Percentiles rank a stretch among this genome's conserved stretches.
These are phyloP conservation scores for Ectropis grisescens DNA, from an alignment of 1,140 invertebrate genomes.

Conservation along the genomic window DNA sequence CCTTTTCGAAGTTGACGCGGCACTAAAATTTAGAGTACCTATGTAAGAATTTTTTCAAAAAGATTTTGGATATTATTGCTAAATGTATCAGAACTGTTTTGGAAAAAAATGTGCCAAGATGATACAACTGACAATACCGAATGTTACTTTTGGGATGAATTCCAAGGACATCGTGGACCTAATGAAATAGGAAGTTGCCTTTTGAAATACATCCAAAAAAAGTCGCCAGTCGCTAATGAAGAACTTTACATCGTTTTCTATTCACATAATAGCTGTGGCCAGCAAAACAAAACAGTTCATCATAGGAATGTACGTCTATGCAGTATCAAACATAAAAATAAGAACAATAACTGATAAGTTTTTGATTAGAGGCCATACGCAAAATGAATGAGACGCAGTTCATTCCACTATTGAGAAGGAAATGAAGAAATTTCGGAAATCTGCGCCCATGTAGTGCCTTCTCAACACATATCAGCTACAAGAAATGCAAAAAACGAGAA, in stretches of 20 bases:
- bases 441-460: slow-evolving; percentile 30
- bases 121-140: slow-evolving; percentile 12
- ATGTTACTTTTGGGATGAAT: slow-evolving; percentile 32
- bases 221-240: slow-evolving; percentile 2
- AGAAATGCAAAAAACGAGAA: slow-evolving; percentile 3
- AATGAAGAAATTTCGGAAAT: slow-evolving; percentile 24
- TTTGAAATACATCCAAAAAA: slow-evolving; percentile 17
- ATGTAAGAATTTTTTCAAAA: slow-evolving; percentile 25
- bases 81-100: slow-evolving; percentile 17
- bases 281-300: slow-evolving; percentile 36
- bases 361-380: slow-evolving; percentile 42
- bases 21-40: slow-evolving; percentile 16
- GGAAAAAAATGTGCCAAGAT: slow-evolving; percentile 6
- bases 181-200: slow-evolving; percentile 30
- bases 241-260: slow-evolving; percentile 36
- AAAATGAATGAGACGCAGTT: slow-evolving; percentile 18
- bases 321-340: slow-evolving; percentile 18
- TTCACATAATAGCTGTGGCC: slow-evolving; percentile 37
- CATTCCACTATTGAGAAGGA: slow-evolving; percentile 20
- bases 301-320: slow-evolving; percentile 21
- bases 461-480: slow-evolving; percentile 18
- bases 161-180: slow-evolving; percentile 23
- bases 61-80: slow-evolving; percentile 18
- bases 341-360: slow-evolving; percentile 44
- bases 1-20: slow-evolving; percentile 19